phyloP scores from a whole-genome alignment of 64 coral and sea anemone species.

The Actinia tenebrosa region DNA sequence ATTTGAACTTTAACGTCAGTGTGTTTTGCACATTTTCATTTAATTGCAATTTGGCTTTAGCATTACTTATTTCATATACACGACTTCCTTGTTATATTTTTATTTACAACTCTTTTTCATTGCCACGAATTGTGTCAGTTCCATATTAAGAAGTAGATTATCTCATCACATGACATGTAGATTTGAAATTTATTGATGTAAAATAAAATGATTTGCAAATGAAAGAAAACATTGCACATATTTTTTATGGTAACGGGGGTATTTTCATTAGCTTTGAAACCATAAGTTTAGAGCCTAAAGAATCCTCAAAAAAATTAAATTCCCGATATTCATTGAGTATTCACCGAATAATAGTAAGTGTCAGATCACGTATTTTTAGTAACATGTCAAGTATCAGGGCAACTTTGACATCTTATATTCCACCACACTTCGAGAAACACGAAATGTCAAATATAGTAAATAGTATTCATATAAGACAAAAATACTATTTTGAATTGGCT shows the following conservation, averaged over 20 bases:
- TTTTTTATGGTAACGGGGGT: neutral
- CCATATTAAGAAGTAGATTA: neutral
- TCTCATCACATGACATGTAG: neutral
- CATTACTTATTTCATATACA: too few species aligned
- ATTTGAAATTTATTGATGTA: neutral
- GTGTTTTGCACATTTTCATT: neutral
- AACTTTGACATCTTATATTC: neutral
- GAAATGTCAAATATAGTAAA: neutral
- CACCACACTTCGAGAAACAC: neutral
- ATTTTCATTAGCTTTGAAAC: neutral
- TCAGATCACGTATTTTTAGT: slow-evolving; percentile 5
- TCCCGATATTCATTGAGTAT: neutral
- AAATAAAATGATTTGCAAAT: slow-evolving; percentile 8
- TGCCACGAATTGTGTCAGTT: neutral
- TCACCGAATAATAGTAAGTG: neutral
- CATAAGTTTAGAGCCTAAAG: neutral
- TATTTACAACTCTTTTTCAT: too few species aligned
- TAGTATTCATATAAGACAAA: neutral
- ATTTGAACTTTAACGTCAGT: neutral
- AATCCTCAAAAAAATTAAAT: neutral
- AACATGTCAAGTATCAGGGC: neutral
- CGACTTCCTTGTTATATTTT: too few species aligned
- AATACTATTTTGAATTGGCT: neutral
- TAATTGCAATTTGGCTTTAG: too few species aligned
- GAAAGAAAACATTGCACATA: slow-evolving; percentile 4